phyloP scores from a whole-genome alignment of 2,113 vertebrate species.

The Callorhinus ursinus region DNA sequence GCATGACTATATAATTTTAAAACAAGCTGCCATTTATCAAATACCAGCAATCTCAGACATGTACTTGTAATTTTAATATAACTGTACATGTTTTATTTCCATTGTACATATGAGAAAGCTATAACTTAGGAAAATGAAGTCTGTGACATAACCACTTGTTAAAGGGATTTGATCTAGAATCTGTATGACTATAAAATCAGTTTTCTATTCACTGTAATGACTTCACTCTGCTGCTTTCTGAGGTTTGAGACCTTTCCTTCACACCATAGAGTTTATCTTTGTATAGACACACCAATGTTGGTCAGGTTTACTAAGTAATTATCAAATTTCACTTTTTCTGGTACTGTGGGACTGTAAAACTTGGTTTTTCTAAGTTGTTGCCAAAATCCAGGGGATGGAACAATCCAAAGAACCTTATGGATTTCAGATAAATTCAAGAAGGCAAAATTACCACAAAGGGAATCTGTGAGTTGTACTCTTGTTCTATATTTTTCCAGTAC shows the following conservation, averaged over 20 bases:
- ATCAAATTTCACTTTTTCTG: neutral
- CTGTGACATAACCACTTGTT: neutral
- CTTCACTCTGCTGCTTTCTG: neutral
- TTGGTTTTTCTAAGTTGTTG: neutral
- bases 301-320: neutral
- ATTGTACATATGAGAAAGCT: neutral
- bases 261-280: neutral
- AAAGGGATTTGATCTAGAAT: neutral
- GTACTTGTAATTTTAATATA: neutral
- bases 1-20: neutral
- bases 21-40: neutral
- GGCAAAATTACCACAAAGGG: neutral
- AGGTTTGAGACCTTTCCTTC: neutral
- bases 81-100: neutral
- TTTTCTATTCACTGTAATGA: neutral
- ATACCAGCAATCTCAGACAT: neutral
- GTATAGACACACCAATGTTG: neutral
- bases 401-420: neutral
- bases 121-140: neutral
- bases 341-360: neutral
- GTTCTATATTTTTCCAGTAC: neutral
- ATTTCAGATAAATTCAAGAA: neutral
- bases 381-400: neutral
- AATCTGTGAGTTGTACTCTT: neutral
- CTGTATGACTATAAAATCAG: neutral